A percentile compares a stretch with the other conserved stretches of the same genome.
phyloP scores from a whole-genome alignment of 2,888 invertebrate species.

The Troides oblongomaculatus region DNA sequence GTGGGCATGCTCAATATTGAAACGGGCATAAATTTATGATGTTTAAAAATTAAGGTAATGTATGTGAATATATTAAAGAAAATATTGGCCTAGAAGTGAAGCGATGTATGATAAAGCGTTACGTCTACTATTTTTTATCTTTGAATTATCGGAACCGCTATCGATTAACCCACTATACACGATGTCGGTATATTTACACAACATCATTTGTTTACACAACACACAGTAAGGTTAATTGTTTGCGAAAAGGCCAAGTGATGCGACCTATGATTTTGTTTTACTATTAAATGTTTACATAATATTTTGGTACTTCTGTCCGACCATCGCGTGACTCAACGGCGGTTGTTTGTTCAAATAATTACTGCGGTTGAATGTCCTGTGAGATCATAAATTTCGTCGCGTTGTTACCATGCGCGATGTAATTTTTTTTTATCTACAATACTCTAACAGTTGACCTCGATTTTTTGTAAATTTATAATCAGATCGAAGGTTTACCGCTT shows the following conservation, averaged over 20 bases:
- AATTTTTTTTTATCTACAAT: too few species aligned
- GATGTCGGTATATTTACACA: slow-evolving; percentile 14
- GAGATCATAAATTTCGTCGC: slow-evolving; percentile 8
- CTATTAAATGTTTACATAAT: slow-evolving; percentile 22
- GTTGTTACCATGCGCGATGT: not conserved
- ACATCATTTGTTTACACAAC: slow-evolving; percentile 20
- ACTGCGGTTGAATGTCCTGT: slow-evolving; percentile 9
- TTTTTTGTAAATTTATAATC: not conserved
- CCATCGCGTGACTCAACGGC: not conserved
- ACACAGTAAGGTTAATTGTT: slow-evolving; percentile 19
- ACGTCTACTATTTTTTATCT: not conserved
- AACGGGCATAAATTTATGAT: too few species aligned
- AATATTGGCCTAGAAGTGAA: not conserved
- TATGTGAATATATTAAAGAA: not conserved
- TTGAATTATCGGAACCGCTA: not conserved
- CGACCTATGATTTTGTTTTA: slow-evolving; percentile 16
- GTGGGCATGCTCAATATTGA: too few species aligned
- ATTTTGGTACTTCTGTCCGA: slow-evolving; percentile 13
- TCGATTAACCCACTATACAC: not conserved
- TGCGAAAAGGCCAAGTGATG: slow-evolving; percentile 5
- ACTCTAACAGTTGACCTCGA: not conserved
- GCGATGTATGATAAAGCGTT: not conserved
- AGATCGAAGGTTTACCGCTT: too few species aligned
- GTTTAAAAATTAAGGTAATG: too few species aligned
- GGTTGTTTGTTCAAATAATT: slow-evolving; percentile 9